Percentiles rank a stretch among this genome's conserved stretches.
Evolutionary conservation across 2,113 vertebrate species (phyloP).

Genomic region (Sakesphorus luctuosus): DNA sequence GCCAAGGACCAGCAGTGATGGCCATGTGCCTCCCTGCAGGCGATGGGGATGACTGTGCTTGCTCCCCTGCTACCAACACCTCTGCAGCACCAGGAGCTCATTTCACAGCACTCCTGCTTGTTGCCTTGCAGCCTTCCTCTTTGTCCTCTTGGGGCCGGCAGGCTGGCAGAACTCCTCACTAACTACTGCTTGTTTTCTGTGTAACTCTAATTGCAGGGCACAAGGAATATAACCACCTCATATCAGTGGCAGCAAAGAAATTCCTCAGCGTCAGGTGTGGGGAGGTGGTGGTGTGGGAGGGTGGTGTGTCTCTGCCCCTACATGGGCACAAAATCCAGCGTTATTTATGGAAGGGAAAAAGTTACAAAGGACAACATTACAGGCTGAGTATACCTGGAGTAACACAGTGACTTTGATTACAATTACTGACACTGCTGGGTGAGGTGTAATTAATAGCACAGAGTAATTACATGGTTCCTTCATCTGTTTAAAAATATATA

Average conservation of each 20-base stretch:
- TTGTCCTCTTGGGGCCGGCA: background rate
- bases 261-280: background rate
- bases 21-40: background rate
- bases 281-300: background rate
- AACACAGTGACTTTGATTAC: slow-evolving; percentile 47
- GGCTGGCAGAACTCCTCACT: background rate
- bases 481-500: slow-evolving; percentile 38
- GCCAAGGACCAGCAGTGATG: background rate
- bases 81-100: background rate
- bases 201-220: background rate
- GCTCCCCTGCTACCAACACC: background rate
- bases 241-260: background rate
- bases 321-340: background rate
- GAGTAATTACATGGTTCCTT: slow-evolving; percentile 27
- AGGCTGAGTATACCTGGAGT: slow-evolving; percentile 26
- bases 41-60: rapidly evolving
- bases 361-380: background rate
- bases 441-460: slow-evolving; percentile 37
- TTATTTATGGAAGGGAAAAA: background rate
- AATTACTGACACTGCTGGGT: background rate
- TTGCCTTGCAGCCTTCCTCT: background rate
- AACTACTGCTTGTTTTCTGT: background rate
- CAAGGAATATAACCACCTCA: background rate
- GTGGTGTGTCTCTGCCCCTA: background rate
- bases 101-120: background rate